These are phyloP conservation scores for Hippoglossus stenolepis DNA, from an alignment of 2,113 vertebrate species.

Conservation along the genomic window DNA sequence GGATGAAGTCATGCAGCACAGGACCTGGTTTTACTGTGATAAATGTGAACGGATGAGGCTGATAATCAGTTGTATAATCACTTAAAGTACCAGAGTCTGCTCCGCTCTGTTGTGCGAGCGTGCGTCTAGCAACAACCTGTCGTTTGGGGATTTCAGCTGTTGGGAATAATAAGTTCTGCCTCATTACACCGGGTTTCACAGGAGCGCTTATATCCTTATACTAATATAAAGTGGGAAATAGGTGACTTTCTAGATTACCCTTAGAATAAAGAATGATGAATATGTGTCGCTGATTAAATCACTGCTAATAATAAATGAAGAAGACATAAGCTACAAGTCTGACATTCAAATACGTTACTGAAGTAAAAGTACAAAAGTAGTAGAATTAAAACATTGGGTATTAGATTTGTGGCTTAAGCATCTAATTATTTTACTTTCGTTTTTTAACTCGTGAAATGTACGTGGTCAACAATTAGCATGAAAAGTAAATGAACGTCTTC, in stretches of 20 bases:
- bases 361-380: not conserved
- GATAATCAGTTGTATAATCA: not conserved
- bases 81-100: not conserved
- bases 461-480: too few relatives aligned
- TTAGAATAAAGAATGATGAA: not conserved
- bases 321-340: not conserved
- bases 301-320: not conserved
- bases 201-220: not conserved
- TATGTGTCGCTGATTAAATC: too few relatives aligned
- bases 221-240: not conserved
- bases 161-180: conserved; percentile 8
- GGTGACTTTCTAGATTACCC: not conserved
- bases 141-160: conserved; percentile 20
- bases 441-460: not conserved
- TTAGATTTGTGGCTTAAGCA: not conserved
- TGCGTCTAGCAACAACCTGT: conserved; percentile 11
- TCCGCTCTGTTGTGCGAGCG: conserved; percentile 10
- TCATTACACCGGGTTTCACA: conserved; percentile 14
- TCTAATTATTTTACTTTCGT: not conserved
- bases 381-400: not conserved
- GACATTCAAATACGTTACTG: not conserved
- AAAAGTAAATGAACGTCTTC: too few relatives aligned
- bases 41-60: not conserved
- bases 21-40: not conserved
- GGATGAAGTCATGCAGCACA: not conserved